phyloP scores from a whole-genome alignment of 23 tunicate species.

The Trididemnum clinides region DNA sequence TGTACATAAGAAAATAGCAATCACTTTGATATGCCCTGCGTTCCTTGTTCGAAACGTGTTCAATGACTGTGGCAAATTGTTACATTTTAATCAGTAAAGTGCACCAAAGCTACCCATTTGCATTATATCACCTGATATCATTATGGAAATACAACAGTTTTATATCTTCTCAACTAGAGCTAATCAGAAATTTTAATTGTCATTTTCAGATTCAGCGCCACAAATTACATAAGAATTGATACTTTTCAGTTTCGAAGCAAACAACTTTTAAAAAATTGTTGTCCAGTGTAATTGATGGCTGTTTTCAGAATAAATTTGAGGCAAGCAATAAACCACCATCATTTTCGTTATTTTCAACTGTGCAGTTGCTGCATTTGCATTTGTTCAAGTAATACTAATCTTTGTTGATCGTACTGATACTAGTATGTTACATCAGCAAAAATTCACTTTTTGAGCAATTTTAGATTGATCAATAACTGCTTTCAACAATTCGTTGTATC shows the following conservation, averaged over 20 bases:
- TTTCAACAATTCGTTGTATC: no score
- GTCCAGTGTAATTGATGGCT: no score
- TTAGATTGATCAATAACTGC: no score
- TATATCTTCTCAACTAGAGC: slow-evolving; percentile 20
- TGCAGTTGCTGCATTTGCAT: no score
- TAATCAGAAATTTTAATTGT: slow-evolving; percentile 5
- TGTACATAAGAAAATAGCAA: neutral
- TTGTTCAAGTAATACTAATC: no score
- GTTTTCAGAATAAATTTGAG: no score
- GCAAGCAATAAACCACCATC: no score
- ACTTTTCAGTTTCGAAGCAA: slow-evolving; percentile 21
- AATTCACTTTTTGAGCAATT: no score
- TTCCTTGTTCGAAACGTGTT: neutral
- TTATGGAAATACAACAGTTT: slow-evolving; percentile 2
- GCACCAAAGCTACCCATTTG: slow-evolving; percentile 19
- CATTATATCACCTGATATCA: neutral
- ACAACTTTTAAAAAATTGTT: slow-evolving; percentile 33
- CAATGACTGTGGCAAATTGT: slow-evolving; percentile 22
- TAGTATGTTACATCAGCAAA: no score
- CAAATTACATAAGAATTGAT: slow-evolving; percentile 19
- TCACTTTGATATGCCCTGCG: neutral
- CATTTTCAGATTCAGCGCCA: slow-evolving; percentile 30
- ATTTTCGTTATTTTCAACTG: no score
- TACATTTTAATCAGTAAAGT: slow-evolving; percentile 11
- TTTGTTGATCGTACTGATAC: no score